phyloP scores from a whole-genome alignment of 2,888 invertebrate species.

The Hololepta plana region DNA sequence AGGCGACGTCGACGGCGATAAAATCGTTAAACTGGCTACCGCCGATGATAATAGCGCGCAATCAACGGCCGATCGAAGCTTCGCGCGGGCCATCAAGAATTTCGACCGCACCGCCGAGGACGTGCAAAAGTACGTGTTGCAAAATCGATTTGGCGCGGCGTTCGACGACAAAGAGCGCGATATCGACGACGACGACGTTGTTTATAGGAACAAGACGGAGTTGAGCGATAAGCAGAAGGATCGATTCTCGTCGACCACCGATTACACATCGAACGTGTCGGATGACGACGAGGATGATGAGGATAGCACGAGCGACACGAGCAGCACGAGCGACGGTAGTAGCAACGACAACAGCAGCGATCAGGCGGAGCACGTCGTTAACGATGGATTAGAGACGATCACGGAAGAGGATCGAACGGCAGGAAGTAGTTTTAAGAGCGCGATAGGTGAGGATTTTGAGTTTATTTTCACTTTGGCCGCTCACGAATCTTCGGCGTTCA shows the following conservation, averaged over 20 bases:
- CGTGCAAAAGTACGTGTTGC: constrained; percentile 20
- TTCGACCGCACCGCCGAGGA: constrained; percentile 24
- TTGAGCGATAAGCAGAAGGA: constrained; percentile 14
- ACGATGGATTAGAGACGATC: constrained; percentile 25
- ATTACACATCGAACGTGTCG: constrained; percentile 11
- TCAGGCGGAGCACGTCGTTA: constrained; percentile 19
- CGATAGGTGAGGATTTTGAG: too few species aligned
- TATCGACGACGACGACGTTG: constrained; percentile 13
- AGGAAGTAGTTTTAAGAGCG: too few species aligned
- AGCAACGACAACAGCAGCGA: constrained; percentile 16
- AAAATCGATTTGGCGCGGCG: constrained; percentile 13
- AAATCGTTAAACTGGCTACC: constrained; percentile 21
- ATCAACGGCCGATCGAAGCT: constrained; percentile 15
- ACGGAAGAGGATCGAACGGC: constrained; percentile 27
- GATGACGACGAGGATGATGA: constrained; percentile 11
- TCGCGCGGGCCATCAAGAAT: constrained; percentile 23
- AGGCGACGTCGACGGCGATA: constrained; percentile 6
- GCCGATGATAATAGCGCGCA: constrained; percentile 6
- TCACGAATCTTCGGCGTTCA: too few species aligned
- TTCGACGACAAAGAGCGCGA: constrained; percentile 6
- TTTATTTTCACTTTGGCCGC: too few species aligned
- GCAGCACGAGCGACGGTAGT: constrained; percentile 10
- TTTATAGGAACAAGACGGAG: constrained; percentile 18
- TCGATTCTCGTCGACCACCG: constrained; percentile 9
- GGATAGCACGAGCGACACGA: constrained; percentile 11